Percentiles rank a stretch among this genome's conserved stretches.
Evolutionary conservation across 2,113 vertebrate genomes (phyloP).

Genomic region (Carassius gibelio): DNA sequence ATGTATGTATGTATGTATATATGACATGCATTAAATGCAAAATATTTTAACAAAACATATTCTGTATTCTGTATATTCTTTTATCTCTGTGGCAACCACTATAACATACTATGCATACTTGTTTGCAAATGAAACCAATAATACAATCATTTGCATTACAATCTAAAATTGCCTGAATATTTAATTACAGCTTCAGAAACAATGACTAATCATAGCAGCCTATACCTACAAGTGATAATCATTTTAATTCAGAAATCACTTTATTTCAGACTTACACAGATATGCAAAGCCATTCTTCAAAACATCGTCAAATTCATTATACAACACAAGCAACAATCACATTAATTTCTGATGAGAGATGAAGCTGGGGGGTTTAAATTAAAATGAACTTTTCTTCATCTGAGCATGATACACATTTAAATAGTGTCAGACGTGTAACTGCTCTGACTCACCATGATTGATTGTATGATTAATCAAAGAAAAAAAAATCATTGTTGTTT

Average conservation of each 20-base stretch:
- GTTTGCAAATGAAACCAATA: background rate
- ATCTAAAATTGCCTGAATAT: slow-evolving; percentile 2
- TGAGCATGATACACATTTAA: slow-evolving; percentile 19
- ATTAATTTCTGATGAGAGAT: slow-evolving; percentile 37
- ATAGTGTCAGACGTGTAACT: slow-evolving; percentile 1
- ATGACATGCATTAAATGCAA: no score
- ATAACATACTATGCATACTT: no score
- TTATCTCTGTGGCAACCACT: no score
- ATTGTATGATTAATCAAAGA: background rate
- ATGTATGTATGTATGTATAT: no score
- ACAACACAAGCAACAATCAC: slow-evolving; percentile 27
- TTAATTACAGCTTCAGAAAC: background rate
- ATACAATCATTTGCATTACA: background rate
- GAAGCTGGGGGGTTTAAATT: background rate
- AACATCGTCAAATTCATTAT: slow-evolving; percentile 35
- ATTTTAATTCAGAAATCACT: background rate
- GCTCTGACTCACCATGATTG: background rate
- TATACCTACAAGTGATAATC: background rate
- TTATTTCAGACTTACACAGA: background rate
- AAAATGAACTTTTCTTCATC: slow-evolving; percentile 17
- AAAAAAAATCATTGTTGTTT: background rate
- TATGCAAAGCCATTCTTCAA: background rate
- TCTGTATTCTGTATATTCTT: no score
- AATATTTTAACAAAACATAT: no score
- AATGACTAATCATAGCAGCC: background rate